Conservation (phyloP, 2,797 vertebrate genomes). For the Helostoma temminkii region DNA sequence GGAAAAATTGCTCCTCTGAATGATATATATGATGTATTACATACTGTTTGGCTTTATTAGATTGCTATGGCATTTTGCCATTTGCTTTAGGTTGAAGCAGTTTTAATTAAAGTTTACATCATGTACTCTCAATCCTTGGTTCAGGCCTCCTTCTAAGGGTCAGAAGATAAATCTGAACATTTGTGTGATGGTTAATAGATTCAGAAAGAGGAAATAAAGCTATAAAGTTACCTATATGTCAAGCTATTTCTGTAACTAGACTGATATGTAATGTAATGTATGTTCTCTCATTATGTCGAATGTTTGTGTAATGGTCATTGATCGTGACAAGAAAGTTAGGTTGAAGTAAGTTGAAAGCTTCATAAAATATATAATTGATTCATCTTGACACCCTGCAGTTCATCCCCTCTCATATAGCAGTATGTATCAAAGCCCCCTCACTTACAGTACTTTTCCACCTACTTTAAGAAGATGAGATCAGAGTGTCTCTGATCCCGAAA, state of each 20-base stretch:
- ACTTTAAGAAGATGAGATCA: slow-evolving; percentile 58
- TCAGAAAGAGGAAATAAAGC: background rate
- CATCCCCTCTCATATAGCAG: slow-evolving; percentile 17
- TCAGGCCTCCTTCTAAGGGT: background rate
- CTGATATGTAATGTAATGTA: background rate
- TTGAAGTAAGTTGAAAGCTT: slow-evolving; percentile 12
- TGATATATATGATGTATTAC: background rate
- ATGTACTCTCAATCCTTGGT: background rate
- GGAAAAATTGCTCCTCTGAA: background rate
- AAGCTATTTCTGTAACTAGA: background rate
- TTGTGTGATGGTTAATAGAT: background rate
- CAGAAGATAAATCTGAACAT: background rate
- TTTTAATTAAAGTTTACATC: background rate
- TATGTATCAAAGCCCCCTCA: slow-evolving; percentile 47
- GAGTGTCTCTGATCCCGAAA: slow-evolving; percentile 49
- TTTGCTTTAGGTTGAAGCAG: too few species aligned
- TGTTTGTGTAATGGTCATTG: background rate
- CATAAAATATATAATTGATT: slow-evolving; percentile 7
- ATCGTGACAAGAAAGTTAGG: slow-evolving; percentile 11
- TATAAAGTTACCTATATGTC: background rate
- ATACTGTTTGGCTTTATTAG: background rate
- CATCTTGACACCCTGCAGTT: slow-evolving; percentile 15
- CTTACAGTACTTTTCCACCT: slow-evolving; percentile 34
- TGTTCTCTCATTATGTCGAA: slow-evolving; percentile 1
- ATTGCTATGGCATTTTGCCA: background rate